phyloP scores from a whole-genome alignment of 1,140 invertebrate genomes.

The Brachionus plicatilis region DNA sequence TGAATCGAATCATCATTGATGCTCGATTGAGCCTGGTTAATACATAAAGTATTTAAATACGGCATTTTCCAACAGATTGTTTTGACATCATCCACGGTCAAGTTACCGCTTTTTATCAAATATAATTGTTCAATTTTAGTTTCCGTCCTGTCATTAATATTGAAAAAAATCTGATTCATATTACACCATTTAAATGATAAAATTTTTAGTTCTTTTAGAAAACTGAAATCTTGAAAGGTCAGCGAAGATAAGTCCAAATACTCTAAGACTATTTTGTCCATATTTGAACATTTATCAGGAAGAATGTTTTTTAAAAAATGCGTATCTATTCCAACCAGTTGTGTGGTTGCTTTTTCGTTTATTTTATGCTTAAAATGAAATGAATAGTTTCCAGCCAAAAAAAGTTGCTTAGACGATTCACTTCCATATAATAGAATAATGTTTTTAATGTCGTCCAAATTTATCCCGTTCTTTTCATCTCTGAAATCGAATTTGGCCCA shows the following conservation, averaged over 20 bases:
- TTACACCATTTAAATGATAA: slow-evolving; percentile 33
- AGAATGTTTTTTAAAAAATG: not conserved
- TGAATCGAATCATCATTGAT: slow-evolving; percentile 5
- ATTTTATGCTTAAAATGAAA: not conserved
- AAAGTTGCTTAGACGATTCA: not conserved
- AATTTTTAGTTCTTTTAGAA: not conserved
- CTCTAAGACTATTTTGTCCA: not conserved
- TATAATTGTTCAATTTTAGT: not conserved
- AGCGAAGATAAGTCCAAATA: not conserved
- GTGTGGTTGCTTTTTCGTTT: not conserved
- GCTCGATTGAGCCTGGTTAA: slow-evolving; percentile 32
- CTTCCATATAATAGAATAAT: not conserved
- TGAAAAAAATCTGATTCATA: not conserved
- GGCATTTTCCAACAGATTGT: slow-evolving; percentile 7
- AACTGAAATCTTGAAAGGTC: not conserved
- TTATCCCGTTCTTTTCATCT: not conserved
- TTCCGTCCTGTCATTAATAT: not conserved
- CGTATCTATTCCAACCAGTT: not conserved
- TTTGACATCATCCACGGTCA: not conserved
- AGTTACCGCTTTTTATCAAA: not conserved
- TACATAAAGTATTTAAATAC: not conserved
- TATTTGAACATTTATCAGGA: not conserved
- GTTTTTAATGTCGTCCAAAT: not conserved
- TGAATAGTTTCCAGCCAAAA: not conserved
- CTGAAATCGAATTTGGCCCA: slow-evolving; percentile 21